phyloP scores from a whole-genome alignment of 1,140 invertebrate genomes.

The Heliothis subflexa region DNA sequence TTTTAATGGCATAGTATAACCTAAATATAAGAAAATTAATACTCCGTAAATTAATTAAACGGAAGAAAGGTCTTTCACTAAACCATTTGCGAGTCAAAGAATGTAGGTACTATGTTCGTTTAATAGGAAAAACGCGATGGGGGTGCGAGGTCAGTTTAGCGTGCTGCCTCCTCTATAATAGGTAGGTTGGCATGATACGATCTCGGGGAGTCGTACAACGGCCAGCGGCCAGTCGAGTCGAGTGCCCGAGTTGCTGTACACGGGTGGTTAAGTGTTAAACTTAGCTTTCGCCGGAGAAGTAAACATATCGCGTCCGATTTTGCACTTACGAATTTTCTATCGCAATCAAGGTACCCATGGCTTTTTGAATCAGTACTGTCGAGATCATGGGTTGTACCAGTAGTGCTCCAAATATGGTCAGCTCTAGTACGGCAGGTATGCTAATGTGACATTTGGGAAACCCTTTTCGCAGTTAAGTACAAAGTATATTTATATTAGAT shows the following conservation, averaged over 20 bases:
- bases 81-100: constrained; percentile 70
- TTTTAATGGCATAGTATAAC: not conserved
- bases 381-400: constrained; percentile 79
- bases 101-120: constrained; percentile 76
- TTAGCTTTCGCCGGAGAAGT: constrained; percentile 28
- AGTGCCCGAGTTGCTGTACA: constrained; percentile 65
- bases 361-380: constrained; percentile 37
- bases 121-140: constrained; percentile 85
- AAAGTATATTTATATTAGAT: not conserved
- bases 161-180: constrained; percentile 79
- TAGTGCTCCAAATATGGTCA: constrained; percentile 71
- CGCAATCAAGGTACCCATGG: constrained; percentile 34
- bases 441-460: constrained; percentile 52
- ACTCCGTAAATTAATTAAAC: constrained; percentile 39
- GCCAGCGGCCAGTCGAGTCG: constrained; percentile 68
- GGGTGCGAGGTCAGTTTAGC: constrained; percentile 83
- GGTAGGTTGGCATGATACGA: constrained; percentile 75
- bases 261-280: constrained; percentile 57
- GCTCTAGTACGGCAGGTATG: constrained; percentile 61
- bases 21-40: constrained; percentile 6
- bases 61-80: constrained; percentile 57
- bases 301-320: constrained; percentile 11
- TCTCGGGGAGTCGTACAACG: constrained; percentile 63
- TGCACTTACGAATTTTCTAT: not conserved
- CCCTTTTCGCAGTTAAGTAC: constrained; percentile 8